phyloP scores from a whole-genome alignment of 2,888 invertebrate species.

The Sycophila texana region DNA sequence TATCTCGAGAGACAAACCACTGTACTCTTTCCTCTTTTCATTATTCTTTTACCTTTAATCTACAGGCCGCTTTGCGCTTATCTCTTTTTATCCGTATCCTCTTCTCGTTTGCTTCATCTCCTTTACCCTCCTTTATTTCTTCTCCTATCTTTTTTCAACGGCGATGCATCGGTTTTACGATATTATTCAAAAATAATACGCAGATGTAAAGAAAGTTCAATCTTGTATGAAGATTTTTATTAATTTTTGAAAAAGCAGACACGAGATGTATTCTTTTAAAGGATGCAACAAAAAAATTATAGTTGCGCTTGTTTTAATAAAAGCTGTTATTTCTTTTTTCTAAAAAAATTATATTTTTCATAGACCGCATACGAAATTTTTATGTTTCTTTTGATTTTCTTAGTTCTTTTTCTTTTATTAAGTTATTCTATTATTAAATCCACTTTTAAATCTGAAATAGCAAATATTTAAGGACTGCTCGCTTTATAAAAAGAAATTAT shows the following conservation, averaged over 20 bases:
- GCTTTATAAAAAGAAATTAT: no score
- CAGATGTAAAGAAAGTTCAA: conserved; percentile 38
- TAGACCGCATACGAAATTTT: no score
- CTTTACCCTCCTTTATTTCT: conserved; percentile 23
- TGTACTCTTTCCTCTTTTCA: conserved; percentile 52
- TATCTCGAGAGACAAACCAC: conserved; percentile 46
- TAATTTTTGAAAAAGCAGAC: conserved; percentile 9
- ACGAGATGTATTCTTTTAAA: no score
- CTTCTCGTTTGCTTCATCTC: conserved; percentile 46
- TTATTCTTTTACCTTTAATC: conserved; percentile 56
- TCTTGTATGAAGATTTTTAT: conserved; percentile 29
- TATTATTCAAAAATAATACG: conserved; percentile 46
- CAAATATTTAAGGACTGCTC: no score
- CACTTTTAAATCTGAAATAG: no score
- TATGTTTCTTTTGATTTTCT: no score
- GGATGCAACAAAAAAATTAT: no score
- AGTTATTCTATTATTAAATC: no score
- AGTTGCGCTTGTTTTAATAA: no score
- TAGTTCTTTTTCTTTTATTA: no score
- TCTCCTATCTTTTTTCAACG: conserved; percentile 13
- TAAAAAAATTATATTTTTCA: no score
- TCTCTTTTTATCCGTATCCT: conserved; percentile 50
- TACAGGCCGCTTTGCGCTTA: conserved; percentile 51
- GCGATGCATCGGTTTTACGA: conserved; percentile 35
- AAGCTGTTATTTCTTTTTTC: no score